A percentile compares a stretch with the other conserved stretches of the same genome.
Evolutionary conservation across 2,888 invertebrate genomes (phyloP).

Genomic region (Philonicus albiceps): DNA sequence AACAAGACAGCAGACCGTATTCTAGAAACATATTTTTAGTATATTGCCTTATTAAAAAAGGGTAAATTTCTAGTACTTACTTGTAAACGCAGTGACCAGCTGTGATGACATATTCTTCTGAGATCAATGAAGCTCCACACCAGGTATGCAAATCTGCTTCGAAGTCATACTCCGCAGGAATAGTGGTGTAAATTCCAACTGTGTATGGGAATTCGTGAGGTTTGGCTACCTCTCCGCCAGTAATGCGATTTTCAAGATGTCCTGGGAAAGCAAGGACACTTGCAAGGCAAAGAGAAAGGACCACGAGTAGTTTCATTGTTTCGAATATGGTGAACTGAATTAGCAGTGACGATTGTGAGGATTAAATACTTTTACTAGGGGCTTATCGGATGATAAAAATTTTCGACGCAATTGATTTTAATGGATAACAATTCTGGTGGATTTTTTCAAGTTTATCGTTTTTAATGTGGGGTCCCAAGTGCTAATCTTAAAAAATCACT

Average conservation of each 20-base stretch:
- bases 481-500: neutral
- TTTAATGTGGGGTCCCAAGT: neutral
- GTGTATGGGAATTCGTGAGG: slow-evolving; percentile 56
- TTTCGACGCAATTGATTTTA: neutral
- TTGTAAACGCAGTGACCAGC: slow-evolving; percentile 58
- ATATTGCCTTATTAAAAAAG: neutral
- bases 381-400: neutral
- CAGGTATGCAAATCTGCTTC: slow-evolving; percentile 46
- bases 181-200: slow-evolving; percentile 52
- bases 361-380: neutral
- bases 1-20: slow-evolving; percentile 59
- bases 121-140: slow-evolving; percentile 58
- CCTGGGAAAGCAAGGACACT: neutral
- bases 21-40: slow-evolving; percentile 48
- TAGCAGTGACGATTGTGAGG: neutral
- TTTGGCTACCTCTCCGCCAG: slow-evolving; percentile 42
- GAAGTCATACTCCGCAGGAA: slow-evolving; percentile 48
- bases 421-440: neutral
- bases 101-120: slow-evolving; percentile 54
- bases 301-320: neutral
- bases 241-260: slow-evolving; percentile 19
- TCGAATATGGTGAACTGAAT: slow-evolving; percentile 49
- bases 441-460: neutral
- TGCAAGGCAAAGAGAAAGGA: neutral
- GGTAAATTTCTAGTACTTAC: slow-evolving; percentile 49